phyloP scores from a whole-genome alignment of 2,113 vertebrate species.

The Cathartes aura region DNA sequence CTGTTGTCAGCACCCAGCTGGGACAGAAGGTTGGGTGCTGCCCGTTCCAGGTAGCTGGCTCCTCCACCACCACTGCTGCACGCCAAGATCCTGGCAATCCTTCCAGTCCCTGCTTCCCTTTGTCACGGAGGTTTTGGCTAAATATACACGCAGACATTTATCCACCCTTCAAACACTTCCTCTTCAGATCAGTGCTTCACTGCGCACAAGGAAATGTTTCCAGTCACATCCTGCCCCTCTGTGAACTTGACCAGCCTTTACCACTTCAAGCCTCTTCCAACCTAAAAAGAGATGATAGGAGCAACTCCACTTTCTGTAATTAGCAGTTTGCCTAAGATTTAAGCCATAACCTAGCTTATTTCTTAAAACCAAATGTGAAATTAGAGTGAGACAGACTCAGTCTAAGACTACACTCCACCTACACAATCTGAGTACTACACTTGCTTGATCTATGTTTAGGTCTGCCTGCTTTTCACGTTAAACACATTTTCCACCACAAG shows the following conservation, averaged over 20 bases:
- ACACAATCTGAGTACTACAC: not conserved
- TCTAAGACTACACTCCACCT: not conserved
- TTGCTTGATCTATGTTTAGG: not conserved
- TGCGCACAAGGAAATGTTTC: not conserved
- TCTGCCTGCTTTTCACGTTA: not conserved
- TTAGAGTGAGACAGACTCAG: not conserved
- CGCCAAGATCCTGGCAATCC: not conserved
- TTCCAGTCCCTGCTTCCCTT: not conserved
- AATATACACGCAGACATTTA: slow-evolving; percentile 30
- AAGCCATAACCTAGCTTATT: not conserved
- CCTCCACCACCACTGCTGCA: not conserved
- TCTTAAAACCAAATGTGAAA: not conserved
- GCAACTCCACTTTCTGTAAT: not conserved
- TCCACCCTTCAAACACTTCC: slow-evolving; percentile 54
- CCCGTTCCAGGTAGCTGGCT: not conserved
- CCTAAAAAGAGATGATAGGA: not conserved
- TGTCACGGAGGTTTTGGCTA: slow-evolving; percentile 18
- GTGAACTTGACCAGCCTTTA: not conserved
- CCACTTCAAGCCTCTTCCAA: not conserved
- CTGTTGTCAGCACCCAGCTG: not conserved
- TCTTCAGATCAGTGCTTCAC: not conserved
- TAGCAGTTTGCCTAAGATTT: not conserved
- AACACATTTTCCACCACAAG: not conserved
- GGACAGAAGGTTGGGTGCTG: not conserved
- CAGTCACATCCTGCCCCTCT: slow-evolving; percentile 22